Percentiles rank a stretch among this genome's conserved stretches.
Conservation (phyloP, 2,113 vertebrate genomes). For the Noctilio leporinus region DNA sequence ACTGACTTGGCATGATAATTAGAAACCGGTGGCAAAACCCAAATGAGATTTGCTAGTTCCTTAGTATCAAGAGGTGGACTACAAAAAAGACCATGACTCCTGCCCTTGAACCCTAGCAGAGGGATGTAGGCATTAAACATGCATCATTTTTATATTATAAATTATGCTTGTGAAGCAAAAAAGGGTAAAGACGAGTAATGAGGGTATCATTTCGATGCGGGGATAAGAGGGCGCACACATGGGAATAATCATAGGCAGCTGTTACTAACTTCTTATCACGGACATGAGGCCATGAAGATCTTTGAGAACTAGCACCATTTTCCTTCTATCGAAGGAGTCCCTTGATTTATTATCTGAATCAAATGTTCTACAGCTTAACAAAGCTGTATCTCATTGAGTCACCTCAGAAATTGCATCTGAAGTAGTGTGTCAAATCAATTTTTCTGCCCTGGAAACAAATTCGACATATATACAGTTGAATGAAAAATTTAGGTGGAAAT, state of each 20-base stretch:
- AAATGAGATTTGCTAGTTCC: not conserved
- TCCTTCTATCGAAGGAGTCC: not conserved
- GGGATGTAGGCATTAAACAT: not conserved
- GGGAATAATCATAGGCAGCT: not conserved
- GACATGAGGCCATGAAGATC: not conserved
- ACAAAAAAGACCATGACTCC: not conserved
- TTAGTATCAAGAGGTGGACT: not conserved
- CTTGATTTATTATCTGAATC: not conserved
- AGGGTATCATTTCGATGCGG: not conserved
- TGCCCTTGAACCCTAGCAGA: not conserved
- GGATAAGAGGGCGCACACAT: not conserved
- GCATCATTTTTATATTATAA: not conserved
- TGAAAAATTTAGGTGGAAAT: conserved; percentile 28
- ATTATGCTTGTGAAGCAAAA: not conserved
- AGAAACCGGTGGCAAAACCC: not conserved
- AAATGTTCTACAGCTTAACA: not conserved
- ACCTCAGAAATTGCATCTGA: not conserved
- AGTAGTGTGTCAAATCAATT: conserved; percentile 21
- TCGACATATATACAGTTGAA: not conserved
- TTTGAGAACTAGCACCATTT: not conserved
- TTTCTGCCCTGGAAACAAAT: conserved; percentile 10
- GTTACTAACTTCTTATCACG: not conserved
- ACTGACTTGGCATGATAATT: not conserved
- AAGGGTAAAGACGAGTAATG: not conserved
- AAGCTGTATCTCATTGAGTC: not conserved